A percentile compares a stretch with the other conserved stretches of the same genome.
Evolutionary conservation across 2,797 vertebrate species (phyloP).

Genomic region (Danio tinwini): DNA sequence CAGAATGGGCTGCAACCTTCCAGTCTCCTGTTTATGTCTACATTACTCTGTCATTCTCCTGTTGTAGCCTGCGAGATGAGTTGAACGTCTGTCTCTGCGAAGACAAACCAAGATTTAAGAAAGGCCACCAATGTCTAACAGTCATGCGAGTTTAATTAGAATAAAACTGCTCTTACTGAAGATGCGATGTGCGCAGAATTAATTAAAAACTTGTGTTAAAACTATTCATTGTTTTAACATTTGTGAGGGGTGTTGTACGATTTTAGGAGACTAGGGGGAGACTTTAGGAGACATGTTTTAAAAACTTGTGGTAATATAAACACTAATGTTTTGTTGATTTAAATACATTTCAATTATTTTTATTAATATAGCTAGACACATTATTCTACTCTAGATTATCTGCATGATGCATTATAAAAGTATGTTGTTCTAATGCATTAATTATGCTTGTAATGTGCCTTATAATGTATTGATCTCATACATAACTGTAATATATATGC

Average conservation of each 20-base stretch:
- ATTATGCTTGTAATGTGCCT: not conserved
- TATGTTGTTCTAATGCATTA: not conserved
- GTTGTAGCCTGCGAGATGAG: not conserved
- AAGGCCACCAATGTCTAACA: not conserved
- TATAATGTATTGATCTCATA: not conserved
- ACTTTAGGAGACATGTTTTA: no score
- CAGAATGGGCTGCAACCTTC: constrained; percentile 23
- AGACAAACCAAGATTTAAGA: constrained; percentile 7
- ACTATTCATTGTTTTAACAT: not conserved
- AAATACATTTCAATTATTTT: no score
- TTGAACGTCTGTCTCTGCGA: not conserved
- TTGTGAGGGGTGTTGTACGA: not conserved
- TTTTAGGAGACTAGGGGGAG: not conserved
- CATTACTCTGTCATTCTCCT: constrained; percentile 16
- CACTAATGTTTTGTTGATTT: no score
- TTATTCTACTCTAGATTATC: no score
- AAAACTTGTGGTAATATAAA: no score
- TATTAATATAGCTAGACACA: no score
- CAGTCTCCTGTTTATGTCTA: not conserved
- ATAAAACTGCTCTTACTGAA: not conserved
- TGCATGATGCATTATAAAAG: no score
- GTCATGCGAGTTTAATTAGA: not conserved
- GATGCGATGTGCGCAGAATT: not conserved
- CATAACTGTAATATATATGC: not conserved
- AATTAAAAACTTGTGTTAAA: not conserved